These are phyloP conservation scores for Brachionus manjavacas DNA, from an alignment of 1,140 invertebrate species.

Conservation along the genomic window DNA sequence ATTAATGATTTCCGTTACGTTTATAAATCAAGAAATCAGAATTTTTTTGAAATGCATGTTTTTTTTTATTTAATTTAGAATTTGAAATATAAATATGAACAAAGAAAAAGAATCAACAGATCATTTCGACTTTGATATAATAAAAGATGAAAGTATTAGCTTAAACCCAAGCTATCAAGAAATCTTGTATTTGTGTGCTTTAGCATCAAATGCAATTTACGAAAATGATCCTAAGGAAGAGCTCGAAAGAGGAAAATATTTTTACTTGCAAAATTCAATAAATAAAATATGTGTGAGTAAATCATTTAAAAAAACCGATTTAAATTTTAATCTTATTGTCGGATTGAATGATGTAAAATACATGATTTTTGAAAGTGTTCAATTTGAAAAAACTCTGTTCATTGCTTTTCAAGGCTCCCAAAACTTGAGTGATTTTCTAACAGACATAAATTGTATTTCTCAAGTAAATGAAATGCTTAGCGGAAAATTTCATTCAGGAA, in stretches of 20 bases:
- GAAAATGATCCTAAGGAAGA: not conserved
- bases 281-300: not conserved
- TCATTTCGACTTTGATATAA: not conserved
- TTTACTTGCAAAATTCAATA: not conserved
- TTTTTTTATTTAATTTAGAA: not conserved
- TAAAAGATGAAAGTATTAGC: not conserved
- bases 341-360: not conserved
- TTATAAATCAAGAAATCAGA: too few species aligned
- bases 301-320: not conserved
- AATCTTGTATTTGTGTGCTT: constrained; percentile 3
- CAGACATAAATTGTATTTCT: constrained; percentile 8
- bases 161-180: not conserved
- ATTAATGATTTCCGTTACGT: too few species aligned
- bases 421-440: constrained; percentile 1
- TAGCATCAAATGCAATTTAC: not conserved
- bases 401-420: not conserved
- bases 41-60: too few species aligned
- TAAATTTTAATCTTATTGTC: not conserved
- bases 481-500: constrained; percentile 15
- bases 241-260: not conserved
- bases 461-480: not conserved
- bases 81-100: not conserved
- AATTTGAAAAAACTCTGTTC: not conserved
- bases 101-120: too few species aligned
- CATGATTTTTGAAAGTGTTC: not conserved